Conservation (phyloP, 2,113 vertebrate species). For the Cathartes aura region DNA sequence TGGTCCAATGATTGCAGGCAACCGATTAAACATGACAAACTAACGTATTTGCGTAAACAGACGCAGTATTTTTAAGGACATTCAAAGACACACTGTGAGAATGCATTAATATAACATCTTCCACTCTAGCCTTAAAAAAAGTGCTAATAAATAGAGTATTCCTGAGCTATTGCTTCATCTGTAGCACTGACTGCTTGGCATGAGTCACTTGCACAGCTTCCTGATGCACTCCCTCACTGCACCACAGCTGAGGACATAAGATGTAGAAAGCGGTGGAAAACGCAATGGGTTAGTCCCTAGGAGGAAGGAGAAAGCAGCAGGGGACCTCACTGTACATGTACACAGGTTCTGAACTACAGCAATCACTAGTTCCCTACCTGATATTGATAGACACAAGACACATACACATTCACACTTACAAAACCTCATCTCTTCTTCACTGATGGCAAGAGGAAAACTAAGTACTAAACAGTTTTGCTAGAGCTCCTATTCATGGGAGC, state of each 20-base stretch:
- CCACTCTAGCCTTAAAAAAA: not conserved
- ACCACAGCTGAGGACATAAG: not conserved
- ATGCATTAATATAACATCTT: not conserved
- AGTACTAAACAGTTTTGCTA: not conserved
- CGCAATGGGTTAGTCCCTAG: not conserved
- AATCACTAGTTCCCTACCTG: not conserved
- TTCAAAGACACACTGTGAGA: not conserved
- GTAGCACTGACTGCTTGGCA: not conserved
- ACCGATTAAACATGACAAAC: not conserved
- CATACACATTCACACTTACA: not conserved
- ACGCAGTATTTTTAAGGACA: not conserved
- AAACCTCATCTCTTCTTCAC: not conserved
- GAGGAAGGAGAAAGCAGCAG: not conserved
- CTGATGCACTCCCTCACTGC: no score
- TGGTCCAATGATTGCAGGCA: not conserved
- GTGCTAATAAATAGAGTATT: not conserved
- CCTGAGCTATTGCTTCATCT: not conserved
- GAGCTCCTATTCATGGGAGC: not conserved
- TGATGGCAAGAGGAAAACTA: not conserved
- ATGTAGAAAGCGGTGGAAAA: not conserved
- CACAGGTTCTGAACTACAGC: not conserved
- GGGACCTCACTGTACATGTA: accelerated
- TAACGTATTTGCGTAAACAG: not conserved
- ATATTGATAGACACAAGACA: not conserved
- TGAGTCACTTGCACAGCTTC: not conserved